Evolutionary conservation across 1,140 invertebrate species (phyloP), one percentile per base, ranked within the genome.

Genomic region (Habropoda laboriosa): DNA sequence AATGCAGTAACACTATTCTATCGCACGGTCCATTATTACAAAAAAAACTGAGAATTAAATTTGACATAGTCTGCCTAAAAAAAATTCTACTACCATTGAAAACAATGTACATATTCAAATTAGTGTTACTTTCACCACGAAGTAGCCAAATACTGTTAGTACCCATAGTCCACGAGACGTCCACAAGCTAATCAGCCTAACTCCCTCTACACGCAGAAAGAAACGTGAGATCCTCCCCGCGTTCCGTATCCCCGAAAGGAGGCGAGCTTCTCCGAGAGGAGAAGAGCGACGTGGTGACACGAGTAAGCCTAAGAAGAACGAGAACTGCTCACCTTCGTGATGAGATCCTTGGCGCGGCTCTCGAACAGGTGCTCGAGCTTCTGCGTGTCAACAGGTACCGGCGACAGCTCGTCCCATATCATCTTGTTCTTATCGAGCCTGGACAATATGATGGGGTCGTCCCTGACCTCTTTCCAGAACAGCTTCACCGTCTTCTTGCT

Each of bases 401-500:
- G 94, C 55, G 95, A 95, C 32, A 99, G 91, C 89, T 99, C 98
- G 91, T 99, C 98, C 99, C 99, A 99, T 88, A 99, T 97, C 79
- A 98, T 98, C 83, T 96, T 96, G 58, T 93, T 88, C 67, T 93
- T 93, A 45, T 94, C 93, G 79, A 95, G 90, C 79, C 95, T 95
- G 6, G 96, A 94, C 49, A 96, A 93, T 18, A 96, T 95, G 24
- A 96, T 94, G 27, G 96, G 95, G 90, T 98, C 97, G 80, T 98
- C 97, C 80, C 97, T 94, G 7, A 98, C 96, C 93, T 99, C 98
- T 90, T 97, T 97, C 99, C 99, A 99, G 92, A 99, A 99, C n/a
- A 99, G 93, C 93, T 99, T 99, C 6, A 99, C 96, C n/a, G 99
- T 99, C 92, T 99, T 99, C 91, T 99, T 99, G 86, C 96, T 98